Conservation (phyloP, 2,113 vertebrate species). For the Poeciliopsis retropinna region DNA sequence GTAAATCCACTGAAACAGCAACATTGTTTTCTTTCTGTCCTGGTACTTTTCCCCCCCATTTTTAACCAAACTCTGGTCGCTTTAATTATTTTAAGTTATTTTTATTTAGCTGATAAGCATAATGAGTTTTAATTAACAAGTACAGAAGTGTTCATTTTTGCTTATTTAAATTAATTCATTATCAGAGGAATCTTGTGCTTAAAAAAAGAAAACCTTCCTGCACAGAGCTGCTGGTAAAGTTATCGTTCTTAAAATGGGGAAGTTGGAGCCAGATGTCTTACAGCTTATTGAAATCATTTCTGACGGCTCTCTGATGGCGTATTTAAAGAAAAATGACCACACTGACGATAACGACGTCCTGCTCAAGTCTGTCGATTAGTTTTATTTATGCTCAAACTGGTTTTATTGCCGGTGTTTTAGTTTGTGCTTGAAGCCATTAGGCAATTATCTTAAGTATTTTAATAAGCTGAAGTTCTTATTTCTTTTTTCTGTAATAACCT, state of each 20-base stretch:
- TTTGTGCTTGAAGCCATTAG: conserved; percentile 49
- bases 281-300: neutral
- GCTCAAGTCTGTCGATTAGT: neutral
- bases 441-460: conserved; percentile 20
- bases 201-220: conserved; percentile 16
- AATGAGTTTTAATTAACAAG: conserved; percentile 47
- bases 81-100: conserved; percentile 67
- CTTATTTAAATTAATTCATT: conserved; percentile 35
- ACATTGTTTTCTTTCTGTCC: conserved; percentile 18
- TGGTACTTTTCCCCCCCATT: conserved; percentile 65
- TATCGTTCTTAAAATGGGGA: conserved; percentile 3
- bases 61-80: conserved; percentile 54
- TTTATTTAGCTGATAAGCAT: conserved; percentile 37
- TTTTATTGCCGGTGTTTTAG: conserved; percentile 21
- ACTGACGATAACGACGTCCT: neutral
- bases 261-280: neutral
- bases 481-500: conserved; percentile 15
- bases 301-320: neutral
- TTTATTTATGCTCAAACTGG: conserved; percentile 58
- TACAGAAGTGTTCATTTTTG: conserved; percentile 49
- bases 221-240: conserved; percentile 49
- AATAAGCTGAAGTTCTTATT: conserved; percentile 29
- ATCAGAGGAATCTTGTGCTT: conserved; percentile 2
- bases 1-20: conserved; percentile 25
- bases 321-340: neutral